Evolutionary conservation across 2,797 vertebrate genomes (phyloP), one percentile per base, ranked within the genome.

Genomic region (Myotis daubentonii): DNA sequence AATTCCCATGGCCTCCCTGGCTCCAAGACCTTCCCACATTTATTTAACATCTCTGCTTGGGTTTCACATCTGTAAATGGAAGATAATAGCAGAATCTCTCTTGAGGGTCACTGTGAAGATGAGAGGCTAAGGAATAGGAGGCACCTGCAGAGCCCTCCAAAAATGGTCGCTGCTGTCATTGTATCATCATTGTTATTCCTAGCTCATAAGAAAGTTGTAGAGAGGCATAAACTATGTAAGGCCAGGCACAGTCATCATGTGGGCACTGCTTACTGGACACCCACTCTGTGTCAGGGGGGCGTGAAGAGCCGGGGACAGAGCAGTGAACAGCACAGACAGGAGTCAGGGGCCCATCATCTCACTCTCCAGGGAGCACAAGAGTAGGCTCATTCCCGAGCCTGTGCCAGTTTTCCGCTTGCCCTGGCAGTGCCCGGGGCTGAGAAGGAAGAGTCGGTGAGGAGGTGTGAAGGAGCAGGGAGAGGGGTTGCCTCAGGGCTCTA

Each of bases 71-170:
- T 92, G 72, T 36, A 78, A 78, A 85, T 36, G 49, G 87, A 70
- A 89, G 80, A 88, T 7, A 36, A 55, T 75, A 91, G 74, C 38
- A 79, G 55, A 93, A 47, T 74, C 88, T 78, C 83, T 66, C 76
- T 72, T 55, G 86, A 90, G 86, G 92, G 28, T 62, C 47, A 0
- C 76, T 66, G 75, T 71, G 74, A 92, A 65, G 88, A 72, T 90
- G 65, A 88, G 84, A 87, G 57, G 53, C 90, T 55, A 75, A 89
- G 28, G 44, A 87, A 68, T 79, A 17, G 22, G 13, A 65, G 41
- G 41, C 49, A 41, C 60, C 87, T 33, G 81, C 71, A 83, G 75
- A 87, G 75, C 60, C 84, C 44, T 84, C 84, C 23, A 49, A 88
- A 82, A 38, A 84, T 33, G 51, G 74, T 49, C 44, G 88, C 57